Evolutionary conservation across 2,797 vertebrate genomes (phyloP), one percentile per base, ranked within the genome.

Genomic region (Scyliorhinus canicula): DNA sequence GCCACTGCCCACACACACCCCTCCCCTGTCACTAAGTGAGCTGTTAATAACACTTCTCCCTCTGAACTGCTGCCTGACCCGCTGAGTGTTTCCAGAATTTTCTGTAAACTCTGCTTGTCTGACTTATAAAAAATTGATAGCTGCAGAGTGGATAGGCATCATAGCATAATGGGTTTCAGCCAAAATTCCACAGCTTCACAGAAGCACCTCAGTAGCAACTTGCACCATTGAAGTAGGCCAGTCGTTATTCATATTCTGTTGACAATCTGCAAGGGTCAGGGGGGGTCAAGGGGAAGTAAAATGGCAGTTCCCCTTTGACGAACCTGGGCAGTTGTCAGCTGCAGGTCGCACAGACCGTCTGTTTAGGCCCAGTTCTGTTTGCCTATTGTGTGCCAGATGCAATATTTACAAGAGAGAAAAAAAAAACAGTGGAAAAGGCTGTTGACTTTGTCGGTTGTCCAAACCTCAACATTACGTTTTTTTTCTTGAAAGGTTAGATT

Each of bases 351-450:
- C 28, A 74, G 16, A 16, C 65, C 16, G 67, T 74, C 67, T 94
- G 67, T 74, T 94, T 94, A 52, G 93, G 93, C 93, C 74, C 44
- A n/a, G 67, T 7, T 74, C 69, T 35, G 26, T 52, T 31, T 91
- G 88, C 60, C 88, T 65, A 65, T 94, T 35, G n/a, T n/a, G 65
- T 71, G 93, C 93, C 93, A 94, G 93, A 94, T 69, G 93, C 93
- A 94, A 94, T 94, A 94, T 94, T 94, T 94, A 94, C 93, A 55
- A 94, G 52, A 94, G 93, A 52, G 35, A 94, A 74, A 91, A 94
- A 94, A 74, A 91, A 94, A 50, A 94, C 93, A 94, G 65, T 94
- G 69, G 74, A 74, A 94, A 94, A 93, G 71, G 47, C 55, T 94
- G 67, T 74, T 74, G 93, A 94, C 67, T 94, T 94, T 94, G 93